Conservation (phyloP, 2,888 invertebrate species). For the Tenthredo amoena region DNA sequence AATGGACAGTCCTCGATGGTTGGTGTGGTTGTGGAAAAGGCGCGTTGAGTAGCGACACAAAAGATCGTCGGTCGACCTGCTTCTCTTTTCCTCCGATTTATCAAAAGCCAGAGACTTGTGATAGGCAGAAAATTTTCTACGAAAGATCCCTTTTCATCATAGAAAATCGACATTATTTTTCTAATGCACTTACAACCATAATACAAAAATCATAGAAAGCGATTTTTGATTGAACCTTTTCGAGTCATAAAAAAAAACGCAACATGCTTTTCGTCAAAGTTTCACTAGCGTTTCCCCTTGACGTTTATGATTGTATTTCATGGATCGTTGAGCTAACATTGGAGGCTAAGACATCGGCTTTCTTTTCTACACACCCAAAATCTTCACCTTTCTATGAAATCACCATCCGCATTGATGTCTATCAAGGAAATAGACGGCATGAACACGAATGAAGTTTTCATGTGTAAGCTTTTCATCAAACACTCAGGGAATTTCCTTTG, state of each 20-base stretch:
- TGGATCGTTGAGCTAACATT: too few relatives aligned
- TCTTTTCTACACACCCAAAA: too few relatives aligned
- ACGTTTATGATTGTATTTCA: too few relatives aligned
- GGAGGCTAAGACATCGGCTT: too few relatives aligned
- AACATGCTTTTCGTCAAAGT: background rate
- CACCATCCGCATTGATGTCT: background rate
- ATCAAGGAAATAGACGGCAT: background rate
- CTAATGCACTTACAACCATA: background rate
- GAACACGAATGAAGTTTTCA: background rate
- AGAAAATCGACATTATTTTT: background rate
- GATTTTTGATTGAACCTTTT: background rate
- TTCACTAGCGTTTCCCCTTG: too few relatives aligned
- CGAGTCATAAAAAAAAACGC: background rate
- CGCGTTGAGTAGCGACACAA: background rate
- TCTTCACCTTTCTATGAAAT: background rate
- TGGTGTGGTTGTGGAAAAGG: background rate
- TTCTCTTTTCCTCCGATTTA: background rate
- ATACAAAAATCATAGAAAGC: background rate
- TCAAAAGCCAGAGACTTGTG: background rate
- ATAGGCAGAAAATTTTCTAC: background rate
- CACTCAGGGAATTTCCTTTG: background rate
- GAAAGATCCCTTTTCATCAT: background rate
- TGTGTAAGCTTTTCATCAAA: background rate
- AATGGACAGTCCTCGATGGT: constrained; percentile 15
- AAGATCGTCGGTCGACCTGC: background rate